Evolutionary conservation across 2,113 vertebrate species (phyloP), one percentile per base, ranked within the genome.

Genomic region (Jaculus jaculus): DNA sequence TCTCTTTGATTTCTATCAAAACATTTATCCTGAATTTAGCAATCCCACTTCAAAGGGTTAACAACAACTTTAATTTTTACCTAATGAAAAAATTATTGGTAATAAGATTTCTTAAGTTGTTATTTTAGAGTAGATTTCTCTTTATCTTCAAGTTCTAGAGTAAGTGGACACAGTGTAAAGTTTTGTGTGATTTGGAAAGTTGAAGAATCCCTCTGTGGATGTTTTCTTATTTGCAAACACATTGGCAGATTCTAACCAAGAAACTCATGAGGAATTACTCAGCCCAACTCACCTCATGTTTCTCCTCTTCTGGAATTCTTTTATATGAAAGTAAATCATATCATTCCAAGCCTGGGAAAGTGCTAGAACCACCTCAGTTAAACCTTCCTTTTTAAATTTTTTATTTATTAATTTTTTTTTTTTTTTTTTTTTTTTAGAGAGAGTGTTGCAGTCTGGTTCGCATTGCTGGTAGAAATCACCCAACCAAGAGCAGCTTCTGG

Each of bases 21-120:
- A 86, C 87, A 54, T 51, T 82, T 94, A 26, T 71, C 66, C 54
- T 82, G 32, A 23, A 47, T 90, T 63, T 93, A 94, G 84, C 21
- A 63, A 85, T 82, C 11, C 71, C 3, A 83, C 26, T 54, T 93
- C 30, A 84, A 30, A 81, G 82, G 21, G 3, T 7, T 84, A 90
- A 88, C 74, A 78, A 74, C 84, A 71, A 85, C 83, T 85, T 85
- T 85, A 73, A 74, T 79, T 90, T 30, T 37, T 83, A 15, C 32
- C n/a, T 78, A n/a, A 83, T 83, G 37, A 71, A 74, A 63, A 78
- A 87, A 92, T 87, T 87, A 2, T 73, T 47, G 42, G 61, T 68
- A 39, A 84, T 30, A 47, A 30, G 18, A 63, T 77, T 72, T 89
- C 72, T 92, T 20, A 80, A 82, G 13, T 8, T 69, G 6, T 28